Base-by-base conservation (phyloP, 2,797 vertebrate species). In the Falco novaeseelandiae region DNA sequence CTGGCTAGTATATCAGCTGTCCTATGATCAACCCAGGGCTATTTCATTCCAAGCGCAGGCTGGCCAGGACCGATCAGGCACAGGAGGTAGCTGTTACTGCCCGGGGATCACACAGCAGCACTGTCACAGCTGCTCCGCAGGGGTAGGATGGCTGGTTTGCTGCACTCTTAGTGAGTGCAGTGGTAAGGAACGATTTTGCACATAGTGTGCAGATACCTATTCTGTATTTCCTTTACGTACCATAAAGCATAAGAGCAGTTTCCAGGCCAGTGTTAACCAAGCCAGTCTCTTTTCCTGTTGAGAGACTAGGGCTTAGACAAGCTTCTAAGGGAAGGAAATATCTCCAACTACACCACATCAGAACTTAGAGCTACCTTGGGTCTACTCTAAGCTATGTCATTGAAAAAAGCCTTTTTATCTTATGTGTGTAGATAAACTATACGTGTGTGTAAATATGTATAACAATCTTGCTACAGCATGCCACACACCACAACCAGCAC, bases 361-460 rank as follows among this genome's bases (percentile, higher is more conserved):
- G 76, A 34, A 22, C 30, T 58, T 26, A 59, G 54, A 36, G 36
- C 70, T 76, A 65, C 17, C 27, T 40, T 25, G 62, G 12, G 34
- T 91, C 82, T 65, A 2, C 73, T 69, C 76, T 40, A 36, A 87
- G 48, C 18, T 72, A 1, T 51, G 27, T 32, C 62, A 82, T 14
- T 29, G 62, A 20, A 44, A 91, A 84, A 73, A 83, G 12, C 8
- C 17, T 69, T 57, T 74, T 62, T 61, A 20, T 71, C n/a, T 87
- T 52, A 20, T 8, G 8, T 52, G 14, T 13, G 4, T 29, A 12
- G 40, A 6, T 17, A 30, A 29, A 9, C 44, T 19, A 0, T 26
- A 40, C 26, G 22, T 3, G 9, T 54, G n/a, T 52, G n/a, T 29
- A 10, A 12, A 0, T 9, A 1, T 1, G 16, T 10, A 1, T 7